Conservation (phyloP, 2,888 invertebrate genomes). For the Cryptophagus acutangulus region DNA sequence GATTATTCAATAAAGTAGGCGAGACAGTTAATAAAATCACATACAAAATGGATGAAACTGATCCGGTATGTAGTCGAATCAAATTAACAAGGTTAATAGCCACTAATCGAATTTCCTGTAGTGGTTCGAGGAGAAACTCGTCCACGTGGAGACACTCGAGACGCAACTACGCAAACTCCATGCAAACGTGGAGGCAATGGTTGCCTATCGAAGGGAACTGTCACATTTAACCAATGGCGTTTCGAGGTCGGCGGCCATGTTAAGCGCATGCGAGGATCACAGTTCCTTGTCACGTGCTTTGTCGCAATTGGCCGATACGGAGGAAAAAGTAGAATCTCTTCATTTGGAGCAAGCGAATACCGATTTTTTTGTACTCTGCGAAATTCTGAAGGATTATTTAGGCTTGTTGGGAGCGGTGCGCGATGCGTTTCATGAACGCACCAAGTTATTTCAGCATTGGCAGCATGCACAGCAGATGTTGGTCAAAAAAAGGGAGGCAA, state of each 20-base stretch:
- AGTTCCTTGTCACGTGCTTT: slow-evolving; percentile 85
- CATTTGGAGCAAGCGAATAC: slow-evolving; percentile 90
- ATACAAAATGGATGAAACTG: slow-evolving; percentile 98
- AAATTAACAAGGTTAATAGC: not conserved
- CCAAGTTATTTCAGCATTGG: slow-evolving; percentile 92
- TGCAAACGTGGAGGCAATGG: slow-evolving; percentile 81
- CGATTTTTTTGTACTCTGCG: slow-evolving; percentile 90
- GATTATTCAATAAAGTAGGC: slow-evolving; percentile 92
- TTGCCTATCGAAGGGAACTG: slow-evolving; percentile 79
- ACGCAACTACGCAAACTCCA: slow-evolving; percentile 81
- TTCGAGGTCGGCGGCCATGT: slow-evolving; percentile 81
- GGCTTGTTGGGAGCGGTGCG: slow-evolving; percentile 87
- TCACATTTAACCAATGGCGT: slow-evolving; percentile 74
- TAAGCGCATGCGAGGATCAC: slow-evolving; percentile 91
- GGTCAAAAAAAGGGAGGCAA: slow-evolving; percentile 89
- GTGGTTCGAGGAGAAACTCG: slow-evolving; percentile 98
- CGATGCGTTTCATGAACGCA: slow-evolving; percentile 69
- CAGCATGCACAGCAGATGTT: slow-evolving; percentile 94
- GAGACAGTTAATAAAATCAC: slow-evolving; percentile 98
- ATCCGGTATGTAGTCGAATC: slow-evolving; percentile 72
- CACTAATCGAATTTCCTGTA: slow-evolving; percentile 45
- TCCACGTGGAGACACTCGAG: slow-evolving; percentile 88
- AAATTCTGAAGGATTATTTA: slow-evolving; percentile 91
- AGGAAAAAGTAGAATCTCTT: slow-evolving; percentile 77
- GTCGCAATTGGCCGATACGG: slow-evolving; percentile 83